These are phyloP conservation scores for Drosophila meridionalis DNA, from an alignment of 2,888 invertebrate genomes.

Conservation along the genomic window DNA sequence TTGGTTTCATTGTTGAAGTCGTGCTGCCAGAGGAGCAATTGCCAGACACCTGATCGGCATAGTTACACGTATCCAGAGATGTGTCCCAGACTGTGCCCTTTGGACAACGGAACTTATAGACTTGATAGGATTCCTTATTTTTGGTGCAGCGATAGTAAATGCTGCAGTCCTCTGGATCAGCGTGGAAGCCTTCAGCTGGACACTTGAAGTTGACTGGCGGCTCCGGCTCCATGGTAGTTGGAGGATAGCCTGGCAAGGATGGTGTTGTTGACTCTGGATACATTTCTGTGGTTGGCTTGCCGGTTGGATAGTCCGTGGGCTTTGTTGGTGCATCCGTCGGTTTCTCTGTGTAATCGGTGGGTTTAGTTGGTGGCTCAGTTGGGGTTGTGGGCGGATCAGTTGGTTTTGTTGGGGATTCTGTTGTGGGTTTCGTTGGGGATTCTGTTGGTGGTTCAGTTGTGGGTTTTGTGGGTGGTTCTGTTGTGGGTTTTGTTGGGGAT, in stretches of 20 bases:
- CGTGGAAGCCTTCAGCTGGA: slow-evolving; percentile 84
- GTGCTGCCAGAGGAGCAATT: slow-evolving; percentile 77
- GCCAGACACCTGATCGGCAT: slow-evolving; percentile 80
- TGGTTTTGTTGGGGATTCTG: slow-evolving; percentile 31
- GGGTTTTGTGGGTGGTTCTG: slow-evolving; percentile 29
- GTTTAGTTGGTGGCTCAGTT: slow-evolving; percentile 14
- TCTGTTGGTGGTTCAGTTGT: slow-evolving; percentile 27
- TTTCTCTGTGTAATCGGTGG: slow-evolving; percentile 24
- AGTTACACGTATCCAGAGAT: slow-evolving; percentile 86
- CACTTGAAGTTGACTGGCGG: slow-evolving; percentile 79
- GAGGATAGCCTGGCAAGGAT: slow-evolving; percentile 55
- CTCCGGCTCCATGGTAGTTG: slow-evolving; percentile 51
- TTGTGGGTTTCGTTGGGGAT: slow-evolving; percentile 5
- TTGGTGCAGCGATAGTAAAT: slow-evolving; percentile 87
- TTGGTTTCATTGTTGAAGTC: slow-evolving; percentile 42
- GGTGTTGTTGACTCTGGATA: slow-evolving; percentile 32
- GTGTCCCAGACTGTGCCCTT: slow-evolving; percentile 87
- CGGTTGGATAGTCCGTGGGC: slow-evolving; percentile 45
- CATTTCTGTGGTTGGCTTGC: slow-evolving; percentile 38
- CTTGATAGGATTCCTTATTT: slow-evolving; percentile 84
- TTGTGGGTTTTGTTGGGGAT: slow-evolving; percentile 30
- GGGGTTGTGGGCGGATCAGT: not conserved
- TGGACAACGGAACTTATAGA: slow-evolving; percentile 86
- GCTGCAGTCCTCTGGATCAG: slow-evolving; percentile 86
- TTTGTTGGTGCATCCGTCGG: slow-evolving; percentile 35